These are phyloP conservation scores for Dasypogon diadema DNA, from an alignment of 2,888 invertebrate genomes.

Conservation along the genomic window DNA sequence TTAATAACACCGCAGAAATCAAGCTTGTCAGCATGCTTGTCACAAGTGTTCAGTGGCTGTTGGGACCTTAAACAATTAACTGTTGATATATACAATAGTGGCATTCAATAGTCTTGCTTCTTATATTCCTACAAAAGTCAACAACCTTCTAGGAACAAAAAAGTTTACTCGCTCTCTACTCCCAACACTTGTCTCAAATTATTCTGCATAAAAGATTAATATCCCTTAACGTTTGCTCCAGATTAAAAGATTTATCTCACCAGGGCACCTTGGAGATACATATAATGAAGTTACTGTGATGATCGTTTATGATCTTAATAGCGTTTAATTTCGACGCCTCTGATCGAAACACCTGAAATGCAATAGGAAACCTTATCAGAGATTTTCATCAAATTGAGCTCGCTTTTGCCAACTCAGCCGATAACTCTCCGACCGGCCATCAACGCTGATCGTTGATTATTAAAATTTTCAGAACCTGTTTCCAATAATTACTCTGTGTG, in stretches of 20 bases:
- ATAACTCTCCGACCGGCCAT: neutral
- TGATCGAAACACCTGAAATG: neutral
- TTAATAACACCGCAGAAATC: neutral
- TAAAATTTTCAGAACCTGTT: neutral
- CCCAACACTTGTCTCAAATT: too few species aligned
- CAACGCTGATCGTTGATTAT: conserved; percentile 4
- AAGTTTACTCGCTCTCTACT: too few species aligned
- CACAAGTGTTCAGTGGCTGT: neutral
- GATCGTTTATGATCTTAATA: neutral
- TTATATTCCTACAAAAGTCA: too few species aligned
- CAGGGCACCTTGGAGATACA: neutral
- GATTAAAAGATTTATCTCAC: neutral
- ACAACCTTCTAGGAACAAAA: too few species aligned
- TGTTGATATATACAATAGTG: too few species aligned
- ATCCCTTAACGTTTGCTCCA: too few species aligned
- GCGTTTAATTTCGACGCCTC: conserved; percentile 5
- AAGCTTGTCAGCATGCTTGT: neutral
- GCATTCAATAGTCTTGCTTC: too few species aligned
- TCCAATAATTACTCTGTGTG: neutral
- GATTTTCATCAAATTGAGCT: conserved; percentile 7
- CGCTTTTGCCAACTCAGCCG: neutral
- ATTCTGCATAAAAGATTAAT: too few species aligned
- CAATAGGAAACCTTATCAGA: neutral
- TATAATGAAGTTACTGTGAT: neutral
- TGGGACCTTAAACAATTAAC: neutral